These are phyloP conservation scores for Gnatocerus cornutus DNA, from an alignment of 2,888 invertebrate genomes.

Conservation along the genomic window DNA sequence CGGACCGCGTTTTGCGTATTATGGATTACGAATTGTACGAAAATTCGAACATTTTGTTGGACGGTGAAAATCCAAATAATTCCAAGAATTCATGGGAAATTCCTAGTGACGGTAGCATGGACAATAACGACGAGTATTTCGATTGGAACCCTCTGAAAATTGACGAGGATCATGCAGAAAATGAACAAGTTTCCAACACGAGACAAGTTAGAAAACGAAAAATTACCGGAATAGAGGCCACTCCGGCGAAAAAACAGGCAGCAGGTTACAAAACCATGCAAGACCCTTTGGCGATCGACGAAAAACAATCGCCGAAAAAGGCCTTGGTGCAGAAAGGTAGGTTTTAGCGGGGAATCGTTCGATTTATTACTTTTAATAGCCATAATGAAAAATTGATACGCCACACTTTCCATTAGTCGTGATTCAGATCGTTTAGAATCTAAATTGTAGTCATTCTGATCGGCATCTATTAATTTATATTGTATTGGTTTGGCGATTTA, in stretches of 20 bases:
- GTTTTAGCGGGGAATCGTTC: constrained; percentile 38
- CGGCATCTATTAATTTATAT: no score
- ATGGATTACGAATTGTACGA: constrained; percentile 71
- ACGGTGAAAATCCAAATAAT: constrained; percentile 60
- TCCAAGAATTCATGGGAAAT: constrained; percentile 66
- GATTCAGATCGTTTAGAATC: no score
- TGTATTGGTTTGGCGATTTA: no score
- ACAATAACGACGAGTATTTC: constrained; percentile 68
- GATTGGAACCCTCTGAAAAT: constrained; percentile 69
- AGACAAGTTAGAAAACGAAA: constrained; percentile 57
- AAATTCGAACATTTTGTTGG: constrained; percentile 63
- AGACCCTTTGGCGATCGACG: constrained; percentile 58
- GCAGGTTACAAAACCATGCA: constrained; percentile 47
- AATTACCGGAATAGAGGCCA: constrained; percentile 40
- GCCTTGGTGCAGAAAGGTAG: constrained; percentile 59
- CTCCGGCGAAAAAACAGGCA: constrained; percentile 51
- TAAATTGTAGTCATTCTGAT: no score
- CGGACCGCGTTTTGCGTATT: constrained; percentile 55
- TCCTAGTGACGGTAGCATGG: constrained; percentile 61
- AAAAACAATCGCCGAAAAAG: constrained; percentile 55
- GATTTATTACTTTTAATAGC: no score
- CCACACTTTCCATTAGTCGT: not conserved
- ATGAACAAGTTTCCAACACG: constrained; percentile 17
- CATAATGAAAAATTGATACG: not conserved
- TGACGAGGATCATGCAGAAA: constrained; percentile 59